Percentiles rank a stretch among this genome's conserved stretches.
Conservation (phyloP, 2,797 vertebrate genomes). For the Darevskia mixta region DNA sequence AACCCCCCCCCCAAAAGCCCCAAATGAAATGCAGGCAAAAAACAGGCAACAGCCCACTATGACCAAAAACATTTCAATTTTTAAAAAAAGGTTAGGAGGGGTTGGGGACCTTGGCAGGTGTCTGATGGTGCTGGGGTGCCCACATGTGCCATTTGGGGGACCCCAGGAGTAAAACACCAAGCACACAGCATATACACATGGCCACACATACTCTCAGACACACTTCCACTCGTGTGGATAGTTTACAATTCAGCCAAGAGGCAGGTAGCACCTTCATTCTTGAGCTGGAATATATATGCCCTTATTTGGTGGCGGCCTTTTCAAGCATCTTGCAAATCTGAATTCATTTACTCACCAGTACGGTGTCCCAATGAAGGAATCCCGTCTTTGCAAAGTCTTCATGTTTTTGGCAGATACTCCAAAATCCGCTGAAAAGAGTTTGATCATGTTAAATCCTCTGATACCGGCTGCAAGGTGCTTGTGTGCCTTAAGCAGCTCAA, state of each 20-base stretch:
- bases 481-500: neutral
- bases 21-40: too few species aligned
- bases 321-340: neutral
- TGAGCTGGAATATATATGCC: neutral
- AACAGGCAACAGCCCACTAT: too few species aligned
- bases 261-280: neutral
- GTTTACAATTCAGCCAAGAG: neutral
- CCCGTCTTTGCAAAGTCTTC: conserved; percentile 93
- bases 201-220: neutral
- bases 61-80: too few species aligned
- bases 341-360: conserved; percentile 89
- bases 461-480: neutral
- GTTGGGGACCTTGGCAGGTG: too few species aligned
- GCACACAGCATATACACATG: neutral
- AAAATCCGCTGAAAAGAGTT: conserved; percentile 89
- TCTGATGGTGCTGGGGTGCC: too few species aligned
- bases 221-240: neutral
- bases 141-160: too few species aligned
- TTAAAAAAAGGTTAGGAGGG: too few species aligned
- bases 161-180: neutral
- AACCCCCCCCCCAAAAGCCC: too few species aligned
- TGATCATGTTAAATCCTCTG: conserved; percentile 23
- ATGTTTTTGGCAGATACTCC: conserved; percentile 96
- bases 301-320: neutral
- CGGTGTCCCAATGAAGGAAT: conserved; percentile 97